Percentiles rank a stretch among this genome's conserved stretches.
These are phyloP conservation scores for Schrankia costaestrigalis DNA, from an alignment of 2,888 invertebrate genomes.

Conservation along the genomic window DNA sequence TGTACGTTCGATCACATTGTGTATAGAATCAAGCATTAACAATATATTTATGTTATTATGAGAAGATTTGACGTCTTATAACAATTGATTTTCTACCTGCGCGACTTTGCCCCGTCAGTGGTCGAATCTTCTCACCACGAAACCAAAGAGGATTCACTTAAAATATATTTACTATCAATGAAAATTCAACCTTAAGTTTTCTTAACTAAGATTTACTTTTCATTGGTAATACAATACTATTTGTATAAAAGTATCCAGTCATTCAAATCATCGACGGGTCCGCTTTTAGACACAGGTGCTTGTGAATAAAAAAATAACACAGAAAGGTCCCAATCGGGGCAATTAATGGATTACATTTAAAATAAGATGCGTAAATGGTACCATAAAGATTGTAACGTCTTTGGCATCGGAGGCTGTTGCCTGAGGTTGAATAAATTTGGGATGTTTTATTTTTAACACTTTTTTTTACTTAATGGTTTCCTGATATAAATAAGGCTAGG, in stretches of 20 bases:
- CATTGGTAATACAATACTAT: slow-evolving; percentile 27
- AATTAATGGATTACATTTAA: slow-evolving; percentile 68
- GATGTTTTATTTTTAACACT: slow-evolving; percentile 4
- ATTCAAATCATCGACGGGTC: slow-evolving; percentile 60
- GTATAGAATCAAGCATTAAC: slow-evolving; percentile 38
- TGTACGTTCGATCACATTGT: slow-evolving; percentile 30
- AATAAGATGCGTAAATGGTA: slow-evolving; percentile 55
- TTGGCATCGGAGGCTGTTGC: slow-evolving; percentile 21
- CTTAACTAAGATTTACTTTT: slow-evolving; percentile 10
- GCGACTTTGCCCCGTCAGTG: slow-evolving; percentile 52
- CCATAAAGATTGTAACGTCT: slow-evolving; percentile 35
- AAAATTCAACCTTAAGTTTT: not conserved
- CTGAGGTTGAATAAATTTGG: slow-evolving; percentile 14
- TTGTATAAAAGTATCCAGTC: slow-evolving; percentile 67
- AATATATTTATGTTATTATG: slow-evolving; percentile 50
- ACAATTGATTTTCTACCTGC: slow-evolving; percentile 76
- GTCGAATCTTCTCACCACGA: slow-evolving; percentile 60
- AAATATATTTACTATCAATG: slow-evolving; percentile 19
- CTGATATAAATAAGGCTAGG: slow-evolving; percentile 1
- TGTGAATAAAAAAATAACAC: slow-evolving; percentile 40
- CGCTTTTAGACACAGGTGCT: slow-evolving; percentile 67
- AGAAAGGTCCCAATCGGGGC: slow-evolving; percentile 49
- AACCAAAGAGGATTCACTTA: slow-evolving; percentile 48
- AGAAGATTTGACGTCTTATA: slow-evolving; percentile 47
- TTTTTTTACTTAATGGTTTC: slow-evolving; percentile 1